Conservation (phyloP, 1,140 invertebrate genomes). For the Drosophila kanapiae region DNA sequence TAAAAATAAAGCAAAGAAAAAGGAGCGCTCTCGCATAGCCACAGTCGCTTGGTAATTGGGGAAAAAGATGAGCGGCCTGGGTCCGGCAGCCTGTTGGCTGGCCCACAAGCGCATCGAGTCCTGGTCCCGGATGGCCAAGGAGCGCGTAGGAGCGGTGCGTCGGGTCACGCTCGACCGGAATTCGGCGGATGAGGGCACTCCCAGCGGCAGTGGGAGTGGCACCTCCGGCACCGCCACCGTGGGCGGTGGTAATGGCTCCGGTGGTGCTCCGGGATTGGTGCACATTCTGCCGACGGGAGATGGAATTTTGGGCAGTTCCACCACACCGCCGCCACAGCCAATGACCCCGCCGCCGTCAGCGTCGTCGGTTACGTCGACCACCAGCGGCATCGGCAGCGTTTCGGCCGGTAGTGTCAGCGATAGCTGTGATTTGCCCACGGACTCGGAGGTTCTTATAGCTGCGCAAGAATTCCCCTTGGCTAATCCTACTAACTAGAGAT, state of each 20-base stretch:
- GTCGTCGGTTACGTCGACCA: constrained; percentile 83
- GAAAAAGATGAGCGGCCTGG: constrained; percentile 87
- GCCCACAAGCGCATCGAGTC: constrained; percentile 90
- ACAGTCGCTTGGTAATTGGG: constrained; percentile 10
- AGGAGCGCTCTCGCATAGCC: constrained; percentile 1
- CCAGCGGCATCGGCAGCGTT: constrained; percentile 81
- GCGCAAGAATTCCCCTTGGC: no score
- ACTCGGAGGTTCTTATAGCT: constrained; percentile 73
- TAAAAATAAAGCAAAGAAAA: constrained; percentile 13
- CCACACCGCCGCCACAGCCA: constrained; percentile 85
- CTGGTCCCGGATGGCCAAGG: constrained; percentile 89
- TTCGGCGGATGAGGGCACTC: constrained; percentile 85
- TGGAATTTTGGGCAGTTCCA: constrained; percentile 38
- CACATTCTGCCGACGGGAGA: constrained; percentile 50
- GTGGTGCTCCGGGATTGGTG: constrained; percentile 7
- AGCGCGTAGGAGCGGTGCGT: constrained; percentile 88
- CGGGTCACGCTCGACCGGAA: constrained; percentile 87
- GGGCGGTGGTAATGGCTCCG: constrained; percentile 45
- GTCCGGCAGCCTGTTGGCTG: constrained; percentile 89
- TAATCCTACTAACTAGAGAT: neutral
- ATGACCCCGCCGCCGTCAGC: constrained; percentile 84
- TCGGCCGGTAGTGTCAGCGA: constrained; percentile 82
- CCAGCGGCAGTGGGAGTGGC: constrained; percentile 39
- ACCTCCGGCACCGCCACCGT: constrained; percentile 75
- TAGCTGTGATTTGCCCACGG: constrained; percentile 83